phyloP scores from a whole-genome alignment of 2,888 invertebrate species.

The Cecidostiba fungosa region DNA sequence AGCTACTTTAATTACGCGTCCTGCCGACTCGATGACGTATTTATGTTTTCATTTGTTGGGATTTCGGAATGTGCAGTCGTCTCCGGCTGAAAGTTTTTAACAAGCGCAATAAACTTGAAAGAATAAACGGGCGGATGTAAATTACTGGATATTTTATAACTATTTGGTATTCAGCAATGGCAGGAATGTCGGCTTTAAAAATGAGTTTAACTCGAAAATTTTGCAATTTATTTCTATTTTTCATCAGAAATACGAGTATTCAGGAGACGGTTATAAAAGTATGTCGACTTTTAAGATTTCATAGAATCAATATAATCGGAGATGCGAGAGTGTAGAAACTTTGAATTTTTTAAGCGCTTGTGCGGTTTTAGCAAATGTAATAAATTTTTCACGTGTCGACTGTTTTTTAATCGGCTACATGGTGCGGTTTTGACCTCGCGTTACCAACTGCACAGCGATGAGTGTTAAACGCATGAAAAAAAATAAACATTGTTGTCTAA shows the following conservation, averaged over 20 bases:
- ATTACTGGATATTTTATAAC: neutral
- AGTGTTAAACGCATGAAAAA: neutral
- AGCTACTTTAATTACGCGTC: constrained; percentile 62
- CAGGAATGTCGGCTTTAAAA: neutral
- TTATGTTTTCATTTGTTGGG: constrained; percentile 58
- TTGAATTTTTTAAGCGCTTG: neutral
- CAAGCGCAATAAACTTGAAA: neutral
- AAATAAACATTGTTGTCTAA: neutral
- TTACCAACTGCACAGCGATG: neutral
- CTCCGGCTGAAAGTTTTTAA: neutral
- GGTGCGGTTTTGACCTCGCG: too few species aligned
- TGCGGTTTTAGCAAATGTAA: neutral
- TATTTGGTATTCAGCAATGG: neutral
- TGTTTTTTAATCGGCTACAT: neutral
- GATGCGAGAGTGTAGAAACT: neutral
- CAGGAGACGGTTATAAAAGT: neutral
- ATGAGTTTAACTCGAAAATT: neutral
- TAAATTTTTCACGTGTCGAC: neutral
- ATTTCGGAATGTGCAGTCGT: constrained; percentile 19
- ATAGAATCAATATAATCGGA: neutral
- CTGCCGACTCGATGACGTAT: constrained; percentile 30
- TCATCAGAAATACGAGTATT: neutral
- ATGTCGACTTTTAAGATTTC: neutral
- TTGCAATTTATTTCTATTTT: neutral
- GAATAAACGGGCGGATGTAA: constrained; percentile 3